Evolutionary conservation across 2,888 invertebrate genomes (phyloP).

Genomic region (Zaprionus bogoriensis): DNA sequence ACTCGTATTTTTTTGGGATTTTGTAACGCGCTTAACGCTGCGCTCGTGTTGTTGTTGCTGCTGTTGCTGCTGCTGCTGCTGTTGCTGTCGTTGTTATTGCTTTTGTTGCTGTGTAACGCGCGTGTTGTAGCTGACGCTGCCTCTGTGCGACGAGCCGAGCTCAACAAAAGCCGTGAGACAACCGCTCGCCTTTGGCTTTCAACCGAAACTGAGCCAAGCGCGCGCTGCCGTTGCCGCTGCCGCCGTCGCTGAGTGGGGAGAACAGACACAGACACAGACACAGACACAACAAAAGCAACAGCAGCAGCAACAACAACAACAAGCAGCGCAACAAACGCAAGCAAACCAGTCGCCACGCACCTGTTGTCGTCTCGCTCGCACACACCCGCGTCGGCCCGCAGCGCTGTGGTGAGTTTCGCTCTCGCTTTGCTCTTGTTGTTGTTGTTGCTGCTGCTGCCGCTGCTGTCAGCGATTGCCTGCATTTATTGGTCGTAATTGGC

Average conservation of each 20-base stretch:
- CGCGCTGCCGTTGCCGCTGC: slow-evolving; percentile 13
- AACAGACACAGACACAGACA: too few relatives aligned
- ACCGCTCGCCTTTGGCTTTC: slow-evolving; percentile 77
- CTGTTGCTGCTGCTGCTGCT: not conserved
- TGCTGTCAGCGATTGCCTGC: slow-evolving; percentile 61
- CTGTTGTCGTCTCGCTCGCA: slow-evolving; percentile 70
- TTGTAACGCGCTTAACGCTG: not conserved
- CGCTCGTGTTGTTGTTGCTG: not conserved
- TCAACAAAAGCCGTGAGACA: slow-evolving; percentile 62
- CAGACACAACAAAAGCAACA: slow-evolving; percentile 26
- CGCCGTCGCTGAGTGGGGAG: slow-evolving; percentile 12
- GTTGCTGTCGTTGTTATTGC: slow-evolving; percentile 8
- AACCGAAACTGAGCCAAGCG: slow-evolving; percentile 75
- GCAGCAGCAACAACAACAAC: slow-evolving; percentile 27
- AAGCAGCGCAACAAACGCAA: slow-evolving; percentile 3
- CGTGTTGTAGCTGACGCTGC: not conserved
- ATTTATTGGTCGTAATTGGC: slow-evolving; percentile 82
- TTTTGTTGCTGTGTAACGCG: not conserved
- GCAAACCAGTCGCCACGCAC: slow-evolving; percentile 59
- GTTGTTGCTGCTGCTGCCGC: slow-evolving; percentile 30
- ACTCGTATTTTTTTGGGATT: slow-evolving; percentile 1
- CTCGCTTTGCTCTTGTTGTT: slow-evolving; percentile 28
- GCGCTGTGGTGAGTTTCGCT: slow-evolving; percentile 39
- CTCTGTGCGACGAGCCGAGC: slow-evolving; percentile 24
- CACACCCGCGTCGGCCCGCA: slow-evolving; percentile 30